Base-by-base conservation (phyloP, 1,140 invertebrate species). In the Bombus sibiricus region DNA sequence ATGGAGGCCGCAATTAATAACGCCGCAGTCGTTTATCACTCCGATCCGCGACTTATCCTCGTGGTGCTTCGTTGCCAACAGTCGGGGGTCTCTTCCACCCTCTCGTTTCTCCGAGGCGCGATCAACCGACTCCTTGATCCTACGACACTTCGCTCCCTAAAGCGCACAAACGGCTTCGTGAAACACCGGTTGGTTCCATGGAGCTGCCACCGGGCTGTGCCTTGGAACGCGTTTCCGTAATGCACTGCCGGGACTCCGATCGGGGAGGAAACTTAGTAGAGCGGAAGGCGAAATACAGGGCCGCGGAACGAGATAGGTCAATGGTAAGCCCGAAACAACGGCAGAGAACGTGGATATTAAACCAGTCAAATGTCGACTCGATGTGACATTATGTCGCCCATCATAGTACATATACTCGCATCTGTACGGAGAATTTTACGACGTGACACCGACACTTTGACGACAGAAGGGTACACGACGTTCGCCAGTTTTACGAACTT, bases 1-100 rank as follows among this genome's bases (percentile, higher is more conserved):
- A 93, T 93, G 91, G 91, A 92, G 90, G 88, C 90, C 83, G 92
- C 92, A 93, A 93, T 93, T 93, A 93, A 93, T 93, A 92, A 93
- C 89, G 74, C 86, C 81, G 84, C 78, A 89, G 90, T 93, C 93
- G 90, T 93, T 93, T 93, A 93, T 93, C 93, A 93, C 90, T 89
- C 87, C 89, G 91, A 92, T 92, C 90, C 91, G 85, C 90, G 90
- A 92, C 92, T 92, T 92, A 92, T 92, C 90, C 86, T 88, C 81
- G 83, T 79, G 90, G 59, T 86, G 71, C 88, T 77, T 86, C 80
- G 83, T 82, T 83, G 79, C 81, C 82, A 80, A 72, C 89, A 73
- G 77, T 68, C 89, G 80, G 81, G 89, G 72, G 85, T 41, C 84
- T 74, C 76, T 76, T 59, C 81, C 71, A 91, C 86, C 89, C 87